Evolutionary conservation across 2,113 vertebrate genomes (phyloP).

Genomic region (Callorhinus ursinus): DNA sequence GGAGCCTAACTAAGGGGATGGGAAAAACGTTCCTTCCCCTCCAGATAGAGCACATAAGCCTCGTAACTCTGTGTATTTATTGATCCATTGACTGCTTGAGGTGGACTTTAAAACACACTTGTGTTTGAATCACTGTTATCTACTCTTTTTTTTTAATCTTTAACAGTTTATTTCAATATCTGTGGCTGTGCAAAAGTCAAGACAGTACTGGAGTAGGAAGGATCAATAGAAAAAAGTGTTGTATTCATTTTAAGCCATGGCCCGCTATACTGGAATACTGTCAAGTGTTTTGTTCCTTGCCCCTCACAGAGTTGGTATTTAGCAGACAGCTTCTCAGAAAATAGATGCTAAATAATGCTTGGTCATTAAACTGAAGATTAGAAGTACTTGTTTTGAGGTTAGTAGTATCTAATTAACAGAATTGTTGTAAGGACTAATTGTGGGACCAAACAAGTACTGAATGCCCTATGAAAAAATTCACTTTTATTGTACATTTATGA

Average conservation of each 20-base stretch:
- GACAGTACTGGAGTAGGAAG: neutral
- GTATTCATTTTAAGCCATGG: neutral
- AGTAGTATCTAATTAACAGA: neutral
- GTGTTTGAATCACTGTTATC: neutral
- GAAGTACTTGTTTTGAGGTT: neutral
- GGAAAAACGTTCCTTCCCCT: neutral
- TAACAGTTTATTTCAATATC: neutral
- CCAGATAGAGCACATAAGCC: accelerated
- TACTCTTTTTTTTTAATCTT: neutral
- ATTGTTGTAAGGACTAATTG: neutral
- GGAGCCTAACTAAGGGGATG: no score
- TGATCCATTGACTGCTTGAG: neutral
- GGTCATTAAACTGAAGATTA: neutral
- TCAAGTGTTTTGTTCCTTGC: neutral
- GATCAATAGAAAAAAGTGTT: neutral
- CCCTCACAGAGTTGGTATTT: neutral
- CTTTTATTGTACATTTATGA: neutral
- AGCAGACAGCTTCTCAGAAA: neutral
- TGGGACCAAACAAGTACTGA: neutral
- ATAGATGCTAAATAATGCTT: neutral
- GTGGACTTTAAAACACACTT: neutral
- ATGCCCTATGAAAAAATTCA: neutral
- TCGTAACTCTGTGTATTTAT: neutral
- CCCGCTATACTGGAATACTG: neutral
- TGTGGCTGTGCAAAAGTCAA: neutral